Evolutionary conservation across 2,888 invertebrate genomes (phyloP), one percentile per base, ranked within the genome.

Genomic region (Ypsolopha scabrella): DNA sequence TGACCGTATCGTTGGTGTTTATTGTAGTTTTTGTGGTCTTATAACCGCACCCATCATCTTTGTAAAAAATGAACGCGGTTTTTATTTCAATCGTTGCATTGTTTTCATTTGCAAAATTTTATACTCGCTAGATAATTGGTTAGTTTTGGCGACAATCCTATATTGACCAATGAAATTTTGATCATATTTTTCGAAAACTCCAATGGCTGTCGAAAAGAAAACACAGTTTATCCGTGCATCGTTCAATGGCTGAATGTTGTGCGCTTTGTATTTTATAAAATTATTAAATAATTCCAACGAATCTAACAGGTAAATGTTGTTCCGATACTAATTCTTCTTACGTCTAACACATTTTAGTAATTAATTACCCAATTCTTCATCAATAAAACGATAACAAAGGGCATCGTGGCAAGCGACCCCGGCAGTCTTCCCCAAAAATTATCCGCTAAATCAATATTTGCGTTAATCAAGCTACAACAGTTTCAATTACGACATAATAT

Each of bases 391-490:
- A 3, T 3, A 24, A 24, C 24, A 24, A 24, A 24, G 24, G 24
- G 24, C 24, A 24, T 24, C 24, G 51, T 36, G 35, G 10, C 38
- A 14, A 24, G 24, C 24, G 24, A 24, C 48, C 54, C 51, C 48
- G 51, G 51, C 48, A 51, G 53, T 48, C 47, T 44, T 53, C 55
- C 53, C 38, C 54, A 54, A 54, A 37, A 37, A n/a, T 55, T 53
- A 53, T 54, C 51, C 36, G 51, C 52, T 54, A 53, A 54, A 57
- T 60, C 58, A 60, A 57, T 58, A 58, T 58, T 58, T 58, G 54
- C 46, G 36, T 8, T 55, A 47, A 45, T 55, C 55, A 57, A 56
- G 52, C 10, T 6, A 13, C 13, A 9, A 36, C 24, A 24, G 24
- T 7, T 50, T 43, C 2, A 41, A 36, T 41, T 43, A 43, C 10